phyloP scores from a whole-genome alignment of 1,140 invertebrate genomes.

The Anthonomus grandis region DNA sequence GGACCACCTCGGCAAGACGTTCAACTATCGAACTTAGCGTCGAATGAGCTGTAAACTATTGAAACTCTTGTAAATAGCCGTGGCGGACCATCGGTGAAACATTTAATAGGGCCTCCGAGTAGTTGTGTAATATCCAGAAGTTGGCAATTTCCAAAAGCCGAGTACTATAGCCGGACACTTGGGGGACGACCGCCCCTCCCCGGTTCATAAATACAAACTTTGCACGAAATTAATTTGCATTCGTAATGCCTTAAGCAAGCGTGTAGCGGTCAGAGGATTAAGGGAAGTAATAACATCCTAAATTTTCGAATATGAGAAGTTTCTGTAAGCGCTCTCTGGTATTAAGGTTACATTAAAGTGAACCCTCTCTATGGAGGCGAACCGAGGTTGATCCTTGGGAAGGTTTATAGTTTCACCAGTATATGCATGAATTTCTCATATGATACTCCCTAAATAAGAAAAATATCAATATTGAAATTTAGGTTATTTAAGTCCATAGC shows the following conservation, averaged over 20 bases:
- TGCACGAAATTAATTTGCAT: constrained; percentile 20
- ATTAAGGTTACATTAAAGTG: too few species aligned
- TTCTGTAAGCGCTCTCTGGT: neutral
- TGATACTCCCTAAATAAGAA: too few species aligned
- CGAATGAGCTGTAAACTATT: constrained; percentile 16
- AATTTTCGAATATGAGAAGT: neutral
- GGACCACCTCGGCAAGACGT: constrained; percentile 2
- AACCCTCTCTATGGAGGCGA: too few species aligned
- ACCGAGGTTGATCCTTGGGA: too few species aligned
- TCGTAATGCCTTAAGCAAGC: constrained; percentile 6
- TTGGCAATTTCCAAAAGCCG: neutral
- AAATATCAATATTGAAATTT: too few species aligned
- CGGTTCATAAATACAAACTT: constrained; percentile 21
- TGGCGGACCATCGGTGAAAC: neutral
- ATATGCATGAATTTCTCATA: too few species aligned
- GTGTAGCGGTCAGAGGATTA: constrained; percentile 2
- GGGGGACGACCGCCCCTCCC: neutral
- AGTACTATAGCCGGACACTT: constrained; percentile 10
- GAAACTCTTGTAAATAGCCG: constrained; percentile 13
- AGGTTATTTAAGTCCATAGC: too few species aligned
- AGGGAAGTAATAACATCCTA: constrained; percentile 3
- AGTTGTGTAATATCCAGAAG: constrained; percentile 9
- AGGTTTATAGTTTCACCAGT: too few species aligned
- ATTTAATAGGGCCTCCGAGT: constrained; percentile 13
- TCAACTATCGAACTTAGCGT: constrained; percentile 7